Percentiles rank a stretch among this genome's conserved stretches.
Evolutionary conservation across 2,113 vertebrate genomes (phyloP).

Genomic region (Tinamus guttatus): DNA sequence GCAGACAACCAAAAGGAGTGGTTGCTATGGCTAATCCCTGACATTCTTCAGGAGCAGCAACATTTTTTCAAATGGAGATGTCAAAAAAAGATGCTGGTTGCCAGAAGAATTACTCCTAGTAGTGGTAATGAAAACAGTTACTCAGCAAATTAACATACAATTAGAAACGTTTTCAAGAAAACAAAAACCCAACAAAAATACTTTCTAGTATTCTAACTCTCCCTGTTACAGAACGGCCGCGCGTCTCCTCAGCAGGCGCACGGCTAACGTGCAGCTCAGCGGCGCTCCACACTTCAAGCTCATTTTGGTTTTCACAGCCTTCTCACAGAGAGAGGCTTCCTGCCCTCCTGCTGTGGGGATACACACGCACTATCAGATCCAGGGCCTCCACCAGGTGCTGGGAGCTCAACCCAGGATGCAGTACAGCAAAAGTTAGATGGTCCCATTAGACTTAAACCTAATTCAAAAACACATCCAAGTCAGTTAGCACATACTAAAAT

Average conservation of each 20-base stretch:
- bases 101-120: background rate
- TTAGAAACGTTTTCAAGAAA: background rate
- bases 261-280: background rate
- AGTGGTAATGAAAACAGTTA: background rate
- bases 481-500: background rate
- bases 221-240: background rate
- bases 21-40: background rate
- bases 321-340: background rate
- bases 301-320: background rate
- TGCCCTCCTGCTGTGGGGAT: background rate
- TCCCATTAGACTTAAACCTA: background rate
- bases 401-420: background rate
- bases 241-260: background rate
- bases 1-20: background rate
- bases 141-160: background rate
- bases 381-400: background rate
- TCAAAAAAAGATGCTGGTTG: background rate
- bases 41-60: background rate
- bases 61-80: fast-evolving
- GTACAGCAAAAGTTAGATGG: background rate
- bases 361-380: background rate
- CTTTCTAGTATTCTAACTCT: background rate
- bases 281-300: background rate
- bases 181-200: background rate
- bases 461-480: background rate